phyloP scores from a whole-genome alignment of 1,140 invertebrate species.

The Amyelois transitella region DNA sequence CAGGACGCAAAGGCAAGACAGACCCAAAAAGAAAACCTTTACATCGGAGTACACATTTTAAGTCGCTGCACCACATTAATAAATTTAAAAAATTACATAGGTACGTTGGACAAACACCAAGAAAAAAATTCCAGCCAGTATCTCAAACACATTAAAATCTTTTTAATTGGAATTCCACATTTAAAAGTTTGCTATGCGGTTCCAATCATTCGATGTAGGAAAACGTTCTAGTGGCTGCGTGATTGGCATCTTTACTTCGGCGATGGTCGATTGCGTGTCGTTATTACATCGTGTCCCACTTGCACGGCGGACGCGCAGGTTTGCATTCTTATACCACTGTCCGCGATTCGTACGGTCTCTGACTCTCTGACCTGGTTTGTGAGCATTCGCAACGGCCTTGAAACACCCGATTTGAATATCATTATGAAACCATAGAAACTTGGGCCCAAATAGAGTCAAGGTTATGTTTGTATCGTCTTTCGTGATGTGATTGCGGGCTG shows the following conservation, averaged over 20 bases:
- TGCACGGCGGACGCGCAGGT: slow-evolving; percentile 16
- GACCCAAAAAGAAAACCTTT: too few species aligned
- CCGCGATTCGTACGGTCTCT: slow-evolving; percentile 5
- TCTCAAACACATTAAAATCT: too few species aligned
- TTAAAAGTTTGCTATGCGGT: too few species aligned
- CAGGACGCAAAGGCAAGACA: too few species aligned
- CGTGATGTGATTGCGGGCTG: too few species aligned
- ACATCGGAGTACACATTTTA: too few species aligned
- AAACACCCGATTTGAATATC: slow-evolving; percentile 24
- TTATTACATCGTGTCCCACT: slow-evolving; percentile 43
- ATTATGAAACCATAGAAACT: slow-evolving; percentile 40
- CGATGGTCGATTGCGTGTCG: slow-evolving; percentile 32
- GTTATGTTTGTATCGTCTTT: slow-evolving; percentile 12
- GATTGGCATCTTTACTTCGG: slow-evolving; percentile 8
- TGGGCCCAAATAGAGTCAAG: slow-evolving; percentile 28
- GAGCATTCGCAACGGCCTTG: slow-evolving; percentile 31
- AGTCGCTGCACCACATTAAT: too few species aligned
- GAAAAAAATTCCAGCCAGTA: too few species aligned
- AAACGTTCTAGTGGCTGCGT: slow-evolving; percentile 12
- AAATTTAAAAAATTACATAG: too few species aligned
- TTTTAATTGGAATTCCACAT: too few species aligned
- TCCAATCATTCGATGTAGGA: neutral
- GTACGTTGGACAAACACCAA: too few species aligned
- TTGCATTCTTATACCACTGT: slow-evolving; percentile 22
- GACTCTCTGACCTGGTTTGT: slow-evolving; percentile 21